Evolutionary conservation across 2,113 vertebrate species (phyloP).

Genomic region (Hassar affinis): DNA sequence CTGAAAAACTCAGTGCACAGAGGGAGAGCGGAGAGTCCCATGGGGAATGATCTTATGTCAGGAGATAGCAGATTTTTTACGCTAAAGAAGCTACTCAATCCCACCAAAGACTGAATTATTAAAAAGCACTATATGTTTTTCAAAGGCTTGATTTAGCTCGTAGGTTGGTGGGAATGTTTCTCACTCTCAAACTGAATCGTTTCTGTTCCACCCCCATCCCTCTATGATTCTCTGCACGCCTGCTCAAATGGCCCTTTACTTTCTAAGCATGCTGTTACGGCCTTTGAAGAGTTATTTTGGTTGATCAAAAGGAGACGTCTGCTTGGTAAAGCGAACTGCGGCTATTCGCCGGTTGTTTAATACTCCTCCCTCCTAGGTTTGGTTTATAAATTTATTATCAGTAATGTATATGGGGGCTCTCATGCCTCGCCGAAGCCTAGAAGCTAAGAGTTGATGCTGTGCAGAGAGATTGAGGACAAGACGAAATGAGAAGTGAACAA

Average conservation of each 20-base stretch:
- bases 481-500: conserved; percentile 46
- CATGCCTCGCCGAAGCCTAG: conserved; percentile 61
- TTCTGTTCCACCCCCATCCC: conserved; percentile 59
- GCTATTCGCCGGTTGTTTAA: conserved; percentile 71
- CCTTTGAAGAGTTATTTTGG: conserved; percentile 77
- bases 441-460: conserved; percentile 62
- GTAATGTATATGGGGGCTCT: conserved; percentile 67
- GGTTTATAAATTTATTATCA: conserved; percentile 77
- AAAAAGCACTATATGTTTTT: conserved; percentile 76
- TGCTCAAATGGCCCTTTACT: conserved; percentile 75
- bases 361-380: conserved; percentile 67
- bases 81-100: conserved; percentile 75
- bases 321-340: conserved; percentile 62
- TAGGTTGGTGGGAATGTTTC: conserved; percentile 55
- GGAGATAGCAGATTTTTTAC: conserved; percentile 71
- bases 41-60: conserved; percentile 72
- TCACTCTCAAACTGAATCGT: conserved; percentile 59
- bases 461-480: conserved; percentile 43
- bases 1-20: conserved; percentile 24
- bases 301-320: conserved; percentile 76
- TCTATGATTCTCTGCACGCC: conserved; percentile 55
- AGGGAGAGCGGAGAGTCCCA: conserved; percentile 53
- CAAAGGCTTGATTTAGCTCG: conserved; percentile 75
- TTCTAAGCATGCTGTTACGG: conserved; percentile 74
- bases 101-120: conserved; percentile 75